These are phyloP conservation scores for Mimumesa dahlbomi DNA, from an alignment of 2,888 invertebrate genomes.

Conservation along the genomic window DNA sequence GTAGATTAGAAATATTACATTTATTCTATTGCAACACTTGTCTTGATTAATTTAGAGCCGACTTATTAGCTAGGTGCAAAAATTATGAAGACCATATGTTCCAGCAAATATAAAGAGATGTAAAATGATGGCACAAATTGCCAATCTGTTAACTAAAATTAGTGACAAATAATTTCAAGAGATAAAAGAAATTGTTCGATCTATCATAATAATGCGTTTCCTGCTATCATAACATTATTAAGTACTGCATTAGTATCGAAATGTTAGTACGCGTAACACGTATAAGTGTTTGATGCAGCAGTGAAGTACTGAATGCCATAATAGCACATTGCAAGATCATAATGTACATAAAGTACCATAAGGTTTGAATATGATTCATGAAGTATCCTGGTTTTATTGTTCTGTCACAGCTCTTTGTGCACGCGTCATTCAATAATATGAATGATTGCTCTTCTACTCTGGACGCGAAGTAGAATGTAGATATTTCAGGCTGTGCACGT, in stretches of 20 bases:
- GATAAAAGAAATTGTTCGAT: no score
- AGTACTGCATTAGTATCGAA: not conserved
- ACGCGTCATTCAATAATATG: constrained; percentile 28
- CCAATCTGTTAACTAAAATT: no score
- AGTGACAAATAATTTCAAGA: no score
- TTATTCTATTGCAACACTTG: no score
- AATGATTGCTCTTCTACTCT: constrained; percentile 31
- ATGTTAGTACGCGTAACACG: constrained; percentile 6
- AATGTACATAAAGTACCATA: constrained; percentile 23
- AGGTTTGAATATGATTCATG: constrained; percentile 36
- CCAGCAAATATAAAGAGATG: no score
- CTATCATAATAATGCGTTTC: no score
- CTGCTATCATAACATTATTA: no score
- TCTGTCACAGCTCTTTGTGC: constrained; percentile 38
- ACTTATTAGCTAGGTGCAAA: no score
- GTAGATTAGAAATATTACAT: no score
- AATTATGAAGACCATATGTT: no score
- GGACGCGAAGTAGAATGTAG: constrained; percentile 17
- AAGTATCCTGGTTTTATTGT: constrained; percentile 43
- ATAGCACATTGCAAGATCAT: constrained; percentile 13
- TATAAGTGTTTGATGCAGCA: constrained; percentile 1
- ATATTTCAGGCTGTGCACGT: constrained; percentile 3
- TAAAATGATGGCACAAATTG: no score
- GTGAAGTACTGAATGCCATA: constrained; percentile 24
- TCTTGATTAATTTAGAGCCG: no score